phyloP scores from a whole-genome alignment of 2,113 vertebrate species.

The Vidua macroura region DNA sequence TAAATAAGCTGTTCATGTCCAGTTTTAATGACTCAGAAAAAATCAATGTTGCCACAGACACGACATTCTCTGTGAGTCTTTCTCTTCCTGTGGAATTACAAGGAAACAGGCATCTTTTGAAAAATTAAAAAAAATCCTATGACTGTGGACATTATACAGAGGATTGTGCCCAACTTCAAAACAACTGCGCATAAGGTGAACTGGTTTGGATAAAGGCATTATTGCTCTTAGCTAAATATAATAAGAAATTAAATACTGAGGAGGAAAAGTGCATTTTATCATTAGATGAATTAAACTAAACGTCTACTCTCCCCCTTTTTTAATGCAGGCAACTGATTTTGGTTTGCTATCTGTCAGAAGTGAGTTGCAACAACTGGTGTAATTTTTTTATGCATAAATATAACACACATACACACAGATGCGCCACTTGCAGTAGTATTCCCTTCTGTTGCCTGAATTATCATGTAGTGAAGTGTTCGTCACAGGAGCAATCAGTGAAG shows the following conservation, averaged over 20 bases:
- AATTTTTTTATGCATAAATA: neutral
- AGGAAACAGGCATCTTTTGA: neutral
- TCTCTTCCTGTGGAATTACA: neutral
- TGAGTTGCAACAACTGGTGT: neutral
- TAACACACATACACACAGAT: neutral
- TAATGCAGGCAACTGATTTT: neutral
- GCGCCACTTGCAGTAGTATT: accelerated
- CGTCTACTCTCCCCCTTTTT: accelerated
- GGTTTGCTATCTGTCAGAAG: neutral
- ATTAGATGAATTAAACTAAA: neutral
- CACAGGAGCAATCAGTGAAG: neutral
- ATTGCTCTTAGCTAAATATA: neutral
- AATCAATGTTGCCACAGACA: neutral
- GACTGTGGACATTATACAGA: neutral
- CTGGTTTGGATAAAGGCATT: neutral
- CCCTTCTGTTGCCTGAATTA: neutral
- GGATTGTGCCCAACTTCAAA: neutral
- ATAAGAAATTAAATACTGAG: neutral
- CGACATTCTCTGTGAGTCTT: neutral
- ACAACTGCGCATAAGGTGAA: neutral
- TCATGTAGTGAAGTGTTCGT: neutral
- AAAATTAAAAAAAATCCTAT: neutral
- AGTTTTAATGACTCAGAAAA: constrained; percentile 34
- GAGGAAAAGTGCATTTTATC: neutral
- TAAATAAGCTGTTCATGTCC: neutral